These are phyloP conservation scores for Hyperoplus lanceolatus DNA, from an alignment of 2,797 vertebrate species.

Conservation along the genomic window DNA sequence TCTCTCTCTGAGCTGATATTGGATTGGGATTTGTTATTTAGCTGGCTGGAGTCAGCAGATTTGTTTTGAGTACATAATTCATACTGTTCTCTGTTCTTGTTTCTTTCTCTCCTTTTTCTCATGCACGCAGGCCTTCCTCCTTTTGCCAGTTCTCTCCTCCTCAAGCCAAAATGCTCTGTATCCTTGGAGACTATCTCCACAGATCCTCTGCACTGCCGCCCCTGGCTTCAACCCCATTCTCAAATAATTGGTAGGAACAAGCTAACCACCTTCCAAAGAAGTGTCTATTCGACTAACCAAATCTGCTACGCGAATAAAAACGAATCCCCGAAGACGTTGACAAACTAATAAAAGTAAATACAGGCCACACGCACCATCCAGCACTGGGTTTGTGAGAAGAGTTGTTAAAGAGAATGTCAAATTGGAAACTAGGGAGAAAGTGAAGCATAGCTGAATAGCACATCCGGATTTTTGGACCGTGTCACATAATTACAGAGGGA, in stretches of 20 bases:
- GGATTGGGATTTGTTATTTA: conserved; percentile 64
- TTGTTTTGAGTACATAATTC: conserved; percentile 71
- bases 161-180: conserved; percentile 70
- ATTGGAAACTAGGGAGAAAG: conserved; percentile 44
- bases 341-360: conserved; percentile 19
- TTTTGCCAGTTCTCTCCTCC: conserved; percentile 71
- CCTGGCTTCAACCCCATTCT: conserved; percentile 59
- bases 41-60: conserved; percentile 62
- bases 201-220: conserved; percentile 68
- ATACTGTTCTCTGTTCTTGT: conserved; percentile 63
- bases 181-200: conserved; percentile 74
- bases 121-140: conserved; percentile 59
- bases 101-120: conserved; percentile 48
- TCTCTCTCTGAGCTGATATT: conserved; percentile 32
- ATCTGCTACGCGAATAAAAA: conserved; percentile 36
- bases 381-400: conserved; percentile 24
- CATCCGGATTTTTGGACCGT: conserved; percentile 75
- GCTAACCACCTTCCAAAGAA: conserved; percentile 67
- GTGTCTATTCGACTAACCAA: conserved; percentile 44
- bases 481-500: conserved; percentile 80
- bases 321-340: conserved; percentile 30
- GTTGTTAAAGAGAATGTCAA: conserved; percentile 46
- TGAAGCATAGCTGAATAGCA: conserved; percentile 60
- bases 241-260: conserved; percentile 59
- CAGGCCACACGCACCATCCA: conserved; percentile 27